Conservation (phyloP, 1,140 invertebrate species). For the Drosophila bocqueti region DNA sequence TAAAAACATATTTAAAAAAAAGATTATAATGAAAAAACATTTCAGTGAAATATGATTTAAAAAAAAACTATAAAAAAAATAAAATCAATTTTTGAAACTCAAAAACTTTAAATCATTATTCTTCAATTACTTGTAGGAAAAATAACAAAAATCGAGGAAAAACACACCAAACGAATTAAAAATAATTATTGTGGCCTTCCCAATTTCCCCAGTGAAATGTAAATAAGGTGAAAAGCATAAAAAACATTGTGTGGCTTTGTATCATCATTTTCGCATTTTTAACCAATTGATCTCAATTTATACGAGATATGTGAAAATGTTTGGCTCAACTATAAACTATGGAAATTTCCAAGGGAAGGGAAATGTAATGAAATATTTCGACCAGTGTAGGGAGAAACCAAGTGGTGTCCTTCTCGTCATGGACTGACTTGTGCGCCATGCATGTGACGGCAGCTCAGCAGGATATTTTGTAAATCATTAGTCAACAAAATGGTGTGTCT, state of each 20-base stretch:
- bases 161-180: background rate
- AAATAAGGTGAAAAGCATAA: background rate
- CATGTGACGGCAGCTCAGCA: conserved; percentile 56
- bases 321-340: background rate
- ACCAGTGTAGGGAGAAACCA: conserved; percentile 26
- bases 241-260: background rate
- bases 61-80: background rate
- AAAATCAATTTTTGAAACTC: too few species aligned
- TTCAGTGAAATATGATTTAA: too few species aligned
- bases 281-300: background rate
- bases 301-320: background rate
- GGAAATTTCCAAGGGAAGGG: background rate
- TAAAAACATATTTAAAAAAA: too few species aligned
- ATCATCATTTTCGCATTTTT: background rate
- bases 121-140: background rate
- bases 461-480: conserved; percentile 70
- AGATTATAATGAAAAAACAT: too few species aligned
- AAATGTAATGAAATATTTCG: background rate
- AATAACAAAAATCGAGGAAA: background rate
- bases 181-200: background rate
- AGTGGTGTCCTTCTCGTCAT: conserved; percentile 28
- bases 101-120: too few species aligned
- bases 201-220: background rate
- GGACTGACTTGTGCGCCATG: conserved; percentile 44
- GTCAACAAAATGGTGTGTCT: conserved; percentile 46